A percentile compares a stretch with the other conserved stretches of the same genome.
These are phyloP conservation scores for Copsychus sechellarum DNA, from an alignment of 2,113 vertebrate genomes.

Conservation along the genomic window DNA sequence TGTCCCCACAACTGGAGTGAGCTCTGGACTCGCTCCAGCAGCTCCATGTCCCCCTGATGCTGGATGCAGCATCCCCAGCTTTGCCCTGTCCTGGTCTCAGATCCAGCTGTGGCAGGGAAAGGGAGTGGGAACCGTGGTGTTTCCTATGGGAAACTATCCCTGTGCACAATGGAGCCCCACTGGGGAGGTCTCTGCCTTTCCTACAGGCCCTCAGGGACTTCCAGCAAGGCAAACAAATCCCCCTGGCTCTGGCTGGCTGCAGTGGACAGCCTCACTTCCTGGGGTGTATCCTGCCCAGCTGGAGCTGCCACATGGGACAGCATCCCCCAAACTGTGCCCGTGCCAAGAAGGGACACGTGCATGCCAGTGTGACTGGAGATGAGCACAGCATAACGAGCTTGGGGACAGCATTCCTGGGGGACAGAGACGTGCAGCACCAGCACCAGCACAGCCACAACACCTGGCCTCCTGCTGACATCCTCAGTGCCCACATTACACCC, in stretches of 20 bases:
- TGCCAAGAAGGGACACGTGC: fast-evolving
- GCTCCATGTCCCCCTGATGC: fast-evolving
- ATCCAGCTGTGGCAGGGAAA: fast-evolving
- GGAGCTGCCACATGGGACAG: fast-evolving
- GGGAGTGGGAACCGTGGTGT: not conserved
- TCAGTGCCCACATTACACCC: not conserved
- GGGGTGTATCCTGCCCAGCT: not conserved
- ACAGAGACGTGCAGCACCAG: not conserved
- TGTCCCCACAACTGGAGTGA: too few species aligned
- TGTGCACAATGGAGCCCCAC: not conserved
- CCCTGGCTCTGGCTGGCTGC: not conserved
- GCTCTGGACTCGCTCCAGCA: not conserved
- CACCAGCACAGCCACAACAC: not conserved
- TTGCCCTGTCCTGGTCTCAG: not conserved
- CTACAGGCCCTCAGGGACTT: not conserved
- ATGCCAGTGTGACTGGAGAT: fast-evolving
- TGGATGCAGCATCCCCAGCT: not conserved
- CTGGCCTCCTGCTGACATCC: too few species aligned
- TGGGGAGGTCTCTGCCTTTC: not conserved
- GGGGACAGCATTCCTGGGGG: not conserved
- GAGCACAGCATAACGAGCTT: fast-evolving
- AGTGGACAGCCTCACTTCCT: not conserved
- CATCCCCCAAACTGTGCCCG: not conserved
- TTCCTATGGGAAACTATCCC: slow-evolving; percentile 11
- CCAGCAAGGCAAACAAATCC: not conserved